phyloP scores from a whole-genome alignment of 2,888 invertebrate species.

The Meiosimyza decipiens region DNA sequence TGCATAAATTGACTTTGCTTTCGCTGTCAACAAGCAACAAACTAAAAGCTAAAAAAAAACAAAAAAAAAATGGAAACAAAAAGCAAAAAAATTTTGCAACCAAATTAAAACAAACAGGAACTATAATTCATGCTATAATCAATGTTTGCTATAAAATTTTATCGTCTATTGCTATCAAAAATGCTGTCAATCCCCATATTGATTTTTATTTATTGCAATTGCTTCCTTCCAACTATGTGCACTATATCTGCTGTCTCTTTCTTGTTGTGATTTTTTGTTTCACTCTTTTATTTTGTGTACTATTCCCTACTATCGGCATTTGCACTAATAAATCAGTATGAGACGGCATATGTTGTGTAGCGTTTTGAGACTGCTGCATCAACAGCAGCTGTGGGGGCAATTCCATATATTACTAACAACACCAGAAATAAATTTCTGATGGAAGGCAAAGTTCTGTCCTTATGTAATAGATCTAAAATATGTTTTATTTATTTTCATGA shows the following conservation, averaged over 20 bases:
- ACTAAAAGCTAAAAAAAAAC: not conserved
- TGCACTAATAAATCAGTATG: slow-evolving; percentile 15
- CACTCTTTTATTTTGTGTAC: too few relatives aligned
- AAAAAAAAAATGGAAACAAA: not conserved
- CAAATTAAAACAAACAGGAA: slow-evolving; percentile 1
- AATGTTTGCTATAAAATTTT: slow-evolving; percentile 26
- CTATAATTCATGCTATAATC: slow-evolving; percentile 19
- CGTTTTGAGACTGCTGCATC: not conserved
- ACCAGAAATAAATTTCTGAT: too few relatives aligned
- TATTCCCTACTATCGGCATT: not conserved
- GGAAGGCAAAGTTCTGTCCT: too few relatives aligned
- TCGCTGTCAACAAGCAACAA: not conserved
- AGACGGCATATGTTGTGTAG: not conserved
- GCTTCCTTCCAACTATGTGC: not conserved
- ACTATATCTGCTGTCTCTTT: not conserved
- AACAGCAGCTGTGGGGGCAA: slow-evolving; percentile 37
- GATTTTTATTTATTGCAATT: slow-evolving; percentile 30
- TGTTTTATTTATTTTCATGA: too few relatives aligned
- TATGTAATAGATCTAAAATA: too few relatives aligned
- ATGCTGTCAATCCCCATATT: slow-evolving; percentile 19
- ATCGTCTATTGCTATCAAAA: slow-evolving; percentile 21
- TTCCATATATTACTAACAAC: too few relatives aligned
- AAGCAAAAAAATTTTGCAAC: not conserved
- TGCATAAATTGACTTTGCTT: not conserved
- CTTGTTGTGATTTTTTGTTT: not conserved